These are phyloP conservation scores for Oenanthe melanoleuca DNA, from an alignment of 2,113 vertebrate species.

Conservation along the genomic window DNA sequence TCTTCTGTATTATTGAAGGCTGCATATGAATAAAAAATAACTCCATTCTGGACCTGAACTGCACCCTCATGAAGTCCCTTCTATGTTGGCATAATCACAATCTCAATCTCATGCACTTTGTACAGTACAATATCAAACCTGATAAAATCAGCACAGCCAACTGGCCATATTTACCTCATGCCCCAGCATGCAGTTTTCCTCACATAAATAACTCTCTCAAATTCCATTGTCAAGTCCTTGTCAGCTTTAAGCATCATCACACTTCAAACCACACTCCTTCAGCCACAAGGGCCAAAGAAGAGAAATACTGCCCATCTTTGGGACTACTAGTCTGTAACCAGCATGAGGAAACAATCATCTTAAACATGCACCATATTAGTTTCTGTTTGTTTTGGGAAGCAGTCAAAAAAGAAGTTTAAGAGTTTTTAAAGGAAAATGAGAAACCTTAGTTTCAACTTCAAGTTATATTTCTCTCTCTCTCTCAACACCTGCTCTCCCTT, in stretches of 20 bases:
- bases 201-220: not conserved
- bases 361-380: not conserved
- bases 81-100: not conserved
- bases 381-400: not conserved
- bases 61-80: not conserved
- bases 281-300: fast-evolving
- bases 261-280: not conserved
- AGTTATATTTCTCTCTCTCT: not conserved
- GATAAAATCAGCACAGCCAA: conserved; percentile 11
- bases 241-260: not conserved
- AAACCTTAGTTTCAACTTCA: not conserved
- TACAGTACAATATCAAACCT: not conserved
- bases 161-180: not conserved
- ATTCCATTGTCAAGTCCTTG: not conserved
- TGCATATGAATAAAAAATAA: not conserved
- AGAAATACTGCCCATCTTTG: not conserved
- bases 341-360: not conserved
- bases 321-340: not conserved
- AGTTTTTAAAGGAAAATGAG: not conserved
- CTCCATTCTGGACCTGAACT: not conserved
- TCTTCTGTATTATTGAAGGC: not conserved
- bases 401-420: not conserved
- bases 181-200: not conserved
- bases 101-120: not conserved
- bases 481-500: not conserved